phyloP scores from a whole-genome alignment of 2,797 vertebrate genomes.

The Cynopterus sphinx region DNA sequence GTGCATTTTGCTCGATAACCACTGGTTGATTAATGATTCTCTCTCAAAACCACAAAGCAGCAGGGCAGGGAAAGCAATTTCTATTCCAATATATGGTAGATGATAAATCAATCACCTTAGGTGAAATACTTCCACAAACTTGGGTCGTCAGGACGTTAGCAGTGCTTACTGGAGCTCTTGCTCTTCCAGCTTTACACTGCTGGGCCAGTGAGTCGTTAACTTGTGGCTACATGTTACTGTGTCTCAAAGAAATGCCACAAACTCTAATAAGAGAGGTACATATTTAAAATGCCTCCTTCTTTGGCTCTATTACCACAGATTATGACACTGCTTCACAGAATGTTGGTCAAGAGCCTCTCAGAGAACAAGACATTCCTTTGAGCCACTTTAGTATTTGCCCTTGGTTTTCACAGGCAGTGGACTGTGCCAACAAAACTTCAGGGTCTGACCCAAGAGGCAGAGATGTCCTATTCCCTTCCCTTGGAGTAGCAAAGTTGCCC shows the following conservation, averaged over 20 bases:
- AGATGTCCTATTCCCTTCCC: neutral
- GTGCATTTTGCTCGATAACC: neutral
- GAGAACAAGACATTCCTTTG: neutral
- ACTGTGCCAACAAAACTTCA: neutral
- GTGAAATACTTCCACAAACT: neutral
- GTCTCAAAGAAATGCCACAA: neutral
- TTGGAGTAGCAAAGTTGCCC: neutral
- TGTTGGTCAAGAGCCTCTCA: neutral
- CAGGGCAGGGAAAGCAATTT: neutral
- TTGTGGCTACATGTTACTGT: neutral
- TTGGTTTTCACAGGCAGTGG: neutral
- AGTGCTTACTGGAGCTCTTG: neutral
- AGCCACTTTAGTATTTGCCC: neutral
- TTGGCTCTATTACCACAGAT: neutral
- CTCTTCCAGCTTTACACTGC: neutral
- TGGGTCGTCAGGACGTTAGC: neutral
- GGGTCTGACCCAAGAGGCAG: neutral
- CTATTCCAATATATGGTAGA: neutral
- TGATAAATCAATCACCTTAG: neutral
- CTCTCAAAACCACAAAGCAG: neutral
- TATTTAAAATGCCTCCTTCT: neutral
- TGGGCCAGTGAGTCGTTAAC: neutral
- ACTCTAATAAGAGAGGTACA: neutral
- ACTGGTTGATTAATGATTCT: neutral
- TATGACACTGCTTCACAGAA: neutral